These are phyloP conservation scores for Diplosoma virens DNA, from an alignment of 23 tunicate genomes.

Conservation along the genomic window DNA sequence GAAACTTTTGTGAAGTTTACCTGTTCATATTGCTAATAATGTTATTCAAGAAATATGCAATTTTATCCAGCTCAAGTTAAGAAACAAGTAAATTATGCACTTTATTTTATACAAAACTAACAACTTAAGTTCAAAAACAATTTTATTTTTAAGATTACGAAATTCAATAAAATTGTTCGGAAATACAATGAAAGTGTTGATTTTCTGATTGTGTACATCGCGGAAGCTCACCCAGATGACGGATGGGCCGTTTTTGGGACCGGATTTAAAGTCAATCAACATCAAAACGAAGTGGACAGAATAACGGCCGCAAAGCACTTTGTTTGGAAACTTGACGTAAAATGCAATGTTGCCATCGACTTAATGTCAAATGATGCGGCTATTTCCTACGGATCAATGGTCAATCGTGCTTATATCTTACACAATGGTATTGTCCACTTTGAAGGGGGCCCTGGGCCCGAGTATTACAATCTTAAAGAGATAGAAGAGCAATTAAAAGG, in stretches of 20 bases:
- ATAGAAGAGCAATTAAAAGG: neutral
- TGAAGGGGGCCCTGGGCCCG: constrained; percentile 18
- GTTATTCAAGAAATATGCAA: no score
- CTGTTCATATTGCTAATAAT: no score
- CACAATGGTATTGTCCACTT: neutral
- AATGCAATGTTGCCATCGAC: constrained; percentile 7
- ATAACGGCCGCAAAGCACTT: neutral
- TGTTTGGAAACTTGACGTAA: neutral
- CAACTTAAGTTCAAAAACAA: no score
- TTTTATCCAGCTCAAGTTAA: no score
- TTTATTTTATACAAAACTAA: no score
- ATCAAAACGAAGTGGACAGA: neutral
- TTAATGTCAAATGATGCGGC: constrained; percentile 1
- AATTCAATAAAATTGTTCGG: neutral
- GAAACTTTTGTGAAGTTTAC: no score
- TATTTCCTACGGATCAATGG: neutral
- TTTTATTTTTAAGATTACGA: no score
- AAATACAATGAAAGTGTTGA: neutral
- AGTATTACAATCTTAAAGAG: neutral
- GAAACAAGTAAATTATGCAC: no score
- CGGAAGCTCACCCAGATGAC: constrained; percentile 11
- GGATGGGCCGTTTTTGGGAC: neutral
- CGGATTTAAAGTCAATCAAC: neutral
- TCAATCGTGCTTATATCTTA: neutral
- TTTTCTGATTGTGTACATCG: constrained; percentile 1